Evolutionary conservation across 2,113 vertebrate species (phyloP).

Genomic region (Muscicapa adusta): DNA sequence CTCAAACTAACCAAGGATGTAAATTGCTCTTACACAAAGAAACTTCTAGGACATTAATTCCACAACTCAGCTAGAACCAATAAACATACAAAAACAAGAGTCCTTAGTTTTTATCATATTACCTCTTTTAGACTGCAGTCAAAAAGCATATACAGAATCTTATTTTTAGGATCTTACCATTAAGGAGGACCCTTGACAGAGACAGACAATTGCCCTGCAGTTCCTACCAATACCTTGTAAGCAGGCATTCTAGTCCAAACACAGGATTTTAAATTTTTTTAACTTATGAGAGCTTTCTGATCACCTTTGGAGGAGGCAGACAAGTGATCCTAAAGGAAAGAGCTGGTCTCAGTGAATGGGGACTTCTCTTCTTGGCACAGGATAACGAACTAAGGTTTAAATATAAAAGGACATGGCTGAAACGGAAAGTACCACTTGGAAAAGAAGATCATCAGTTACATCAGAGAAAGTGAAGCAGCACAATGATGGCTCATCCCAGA

Average conservation of each 20-base stretch:
- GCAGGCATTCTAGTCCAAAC: background rate
- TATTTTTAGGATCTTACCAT: background rate
- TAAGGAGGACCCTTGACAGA: background rate
- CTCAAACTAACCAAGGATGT: background rate
- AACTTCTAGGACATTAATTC: background rate
- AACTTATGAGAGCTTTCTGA: background rate
- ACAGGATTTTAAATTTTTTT: background rate
- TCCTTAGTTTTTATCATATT: background rate
- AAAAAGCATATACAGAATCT: background rate
- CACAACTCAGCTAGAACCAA: background rate
- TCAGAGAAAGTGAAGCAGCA: background rate
- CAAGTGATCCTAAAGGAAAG: background rate
- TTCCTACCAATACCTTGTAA: background rate
- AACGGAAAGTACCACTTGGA: background rate
- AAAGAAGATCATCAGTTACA: background rate
- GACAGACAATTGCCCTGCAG: background rate
- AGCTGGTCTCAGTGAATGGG: background rate
- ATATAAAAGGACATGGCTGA: background rate
- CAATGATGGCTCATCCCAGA: background rate
- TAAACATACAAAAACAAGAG: background rate
- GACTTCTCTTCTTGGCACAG: background rate
- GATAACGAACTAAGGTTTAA: background rate
- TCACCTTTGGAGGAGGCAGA: background rate
- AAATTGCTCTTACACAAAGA: background rate
- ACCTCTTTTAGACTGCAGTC: background rate